Base-by-base conservation (phyloP, 1,140 invertebrate species). In the Mesaphorura yosii region DNA sequence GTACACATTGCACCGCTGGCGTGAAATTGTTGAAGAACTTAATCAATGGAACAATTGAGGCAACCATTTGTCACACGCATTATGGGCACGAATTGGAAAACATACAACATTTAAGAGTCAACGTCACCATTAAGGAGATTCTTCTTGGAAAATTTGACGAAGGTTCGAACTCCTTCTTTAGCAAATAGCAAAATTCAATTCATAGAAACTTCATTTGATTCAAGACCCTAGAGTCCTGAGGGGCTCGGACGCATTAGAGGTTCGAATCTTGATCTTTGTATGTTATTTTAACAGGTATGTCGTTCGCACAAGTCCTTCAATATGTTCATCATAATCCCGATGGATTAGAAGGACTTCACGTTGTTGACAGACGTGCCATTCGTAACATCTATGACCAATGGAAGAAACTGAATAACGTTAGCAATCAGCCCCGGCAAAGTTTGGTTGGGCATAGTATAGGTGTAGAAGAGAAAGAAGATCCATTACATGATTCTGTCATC, bases 311-410 rank as follows among this genome's bases (percentile, higher is more conserved):
- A 28, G 49, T 62, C 12, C 27, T 62, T 20, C 46, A 57, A 19
- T 62, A 58, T 27, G 48, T 62, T 23, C 55, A 58, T 42, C 55
- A 55, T 28, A 62, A 62, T 38, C 59, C 59, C 4, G 56, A 62
- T 27, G 29, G 46, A 1, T 28, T 62, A 37, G 55, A 62, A 46
- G 55, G 59, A 5, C 40, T 62, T 6, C 28, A 53, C 23, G 14
- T 62, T 4, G 49, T 62, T 6, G 59, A 62, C 27, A 49, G 59
- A 7, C 40, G 59, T 27, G 59, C 55, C 3, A 48, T 62, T n/a
- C 15, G 59, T 46, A 62, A 62, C 53, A 58, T 62, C 14, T 62
- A 48, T 48, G 59, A 62, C 39, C 48, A 57, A 19, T 62, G 58
- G 53, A 54, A 49, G 39, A 54, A 51, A 25, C 31, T 45, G 17